Evolutionary conservation across 2,888 invertebrate species (phyloP).

Genomic region (Linnaemya tessellans): DNA sequence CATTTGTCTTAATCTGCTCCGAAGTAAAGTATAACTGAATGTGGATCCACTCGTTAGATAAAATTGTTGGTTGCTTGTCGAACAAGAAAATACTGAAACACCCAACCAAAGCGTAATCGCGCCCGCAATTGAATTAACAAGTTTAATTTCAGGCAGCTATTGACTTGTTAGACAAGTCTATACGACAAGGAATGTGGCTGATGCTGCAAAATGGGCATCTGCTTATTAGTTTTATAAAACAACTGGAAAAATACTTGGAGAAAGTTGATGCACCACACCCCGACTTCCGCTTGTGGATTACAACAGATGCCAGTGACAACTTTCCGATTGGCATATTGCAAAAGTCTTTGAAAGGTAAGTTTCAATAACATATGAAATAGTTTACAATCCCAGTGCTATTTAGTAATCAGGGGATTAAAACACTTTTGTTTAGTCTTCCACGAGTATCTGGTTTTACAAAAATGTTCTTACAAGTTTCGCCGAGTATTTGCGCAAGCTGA

Average conservation of each 20-base stretch:
- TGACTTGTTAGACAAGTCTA: slow-evolving; percentile 87
- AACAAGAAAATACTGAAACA: too few species aligned
- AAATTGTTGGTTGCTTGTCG: too few species aligned
- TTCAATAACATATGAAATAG: not conserved
- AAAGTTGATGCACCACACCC: slow-evolving; percentile 92
- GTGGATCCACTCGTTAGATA: too few species aligned
- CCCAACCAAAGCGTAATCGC: too few species aligned
- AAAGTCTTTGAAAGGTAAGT: slow-evolving; percentile 89
- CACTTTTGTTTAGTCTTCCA: too few species aligned
- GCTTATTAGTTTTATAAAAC: slow-evolving; percentile 90
- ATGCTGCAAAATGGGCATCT: slow-evolving; percentile 97
- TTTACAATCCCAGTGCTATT: not conserved
- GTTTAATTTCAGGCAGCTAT: slow-evolving; percentile 86
- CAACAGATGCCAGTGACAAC: slow-evolving; percentile 93
- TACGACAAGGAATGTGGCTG: slow-evolving; percentile 93
- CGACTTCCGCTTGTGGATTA: slow-evolving; percentile 96
- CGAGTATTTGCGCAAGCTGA: too few species aligned
- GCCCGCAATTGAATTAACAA: too few species aligned
- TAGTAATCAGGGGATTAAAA: too few species aligned
- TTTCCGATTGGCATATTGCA: slow-evolving; percentile 96
- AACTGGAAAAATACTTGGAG: slow-evolving; percentile 93
- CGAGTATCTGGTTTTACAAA: too few species aligned
- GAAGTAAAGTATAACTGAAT: too few species aligned
- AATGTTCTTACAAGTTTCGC: too few species aligned
- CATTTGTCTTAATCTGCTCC: too few species aligned